A percentile compares a stretch with the other conserved stretches of the same genome.
phyloP scores from a whole-genome alignment of 2,113 vertebrate species.

The Bufo bufo region DNA sequence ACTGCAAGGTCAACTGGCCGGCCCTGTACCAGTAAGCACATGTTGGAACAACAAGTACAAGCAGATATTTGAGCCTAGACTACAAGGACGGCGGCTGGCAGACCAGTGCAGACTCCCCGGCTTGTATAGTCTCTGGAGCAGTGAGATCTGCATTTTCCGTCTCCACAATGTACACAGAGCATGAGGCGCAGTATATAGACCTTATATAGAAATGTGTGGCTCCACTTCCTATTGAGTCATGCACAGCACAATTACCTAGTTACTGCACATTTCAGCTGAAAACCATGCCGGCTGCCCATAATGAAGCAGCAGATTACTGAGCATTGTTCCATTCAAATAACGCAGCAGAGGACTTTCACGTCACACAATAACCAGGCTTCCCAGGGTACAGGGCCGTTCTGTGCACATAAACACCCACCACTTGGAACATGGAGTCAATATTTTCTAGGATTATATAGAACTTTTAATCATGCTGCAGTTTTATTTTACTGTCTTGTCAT shows the following conservation, averaged over 20 bases:
- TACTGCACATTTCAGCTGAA: neutral
- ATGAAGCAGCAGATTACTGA: neutral
- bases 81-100: too few relatives aligned
- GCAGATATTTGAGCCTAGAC: too few relatives aligned
- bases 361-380: neutral
- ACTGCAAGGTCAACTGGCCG: too few relatives aligned
- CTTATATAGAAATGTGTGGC: conserved; percentile 54
- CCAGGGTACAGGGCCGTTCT: neutral
- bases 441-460: too few relatives aligned
- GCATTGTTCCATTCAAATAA: neutral
- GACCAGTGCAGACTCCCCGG: too few relatives aligned
- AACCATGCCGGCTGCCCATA: neutral
- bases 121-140: too few relatives aligned
- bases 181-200: neutral
- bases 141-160: too few relatives aligned
- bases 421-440: too few relatives aligned
- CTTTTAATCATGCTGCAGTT: too few relatives aligned
- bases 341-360: neutral
- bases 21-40: too few relatives aligned
- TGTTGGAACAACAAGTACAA: too few relatives aligned
- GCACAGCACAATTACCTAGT: neutral
- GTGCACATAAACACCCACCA: neutral
- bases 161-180: neutral
- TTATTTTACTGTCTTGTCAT: too few relatives aligned
- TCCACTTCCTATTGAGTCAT: conserved; percentile 56